Conservation (phyloP, 1,140 invertebrate genomes). For the Euura saliciscinereae region DNA sequence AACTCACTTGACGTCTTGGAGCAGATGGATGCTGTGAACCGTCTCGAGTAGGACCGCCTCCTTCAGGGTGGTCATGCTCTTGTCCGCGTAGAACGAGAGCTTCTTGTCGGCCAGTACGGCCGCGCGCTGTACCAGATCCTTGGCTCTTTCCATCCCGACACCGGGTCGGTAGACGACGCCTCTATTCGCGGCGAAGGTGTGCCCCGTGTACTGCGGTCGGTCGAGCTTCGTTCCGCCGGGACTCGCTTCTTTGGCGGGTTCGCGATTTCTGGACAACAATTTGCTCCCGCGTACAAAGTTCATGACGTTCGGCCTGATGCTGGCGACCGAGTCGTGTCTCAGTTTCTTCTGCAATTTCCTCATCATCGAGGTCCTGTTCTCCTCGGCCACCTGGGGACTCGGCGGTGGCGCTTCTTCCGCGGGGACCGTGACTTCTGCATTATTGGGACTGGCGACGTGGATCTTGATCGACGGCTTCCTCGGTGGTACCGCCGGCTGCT, state of each 20-base stretch:
- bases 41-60: conserved; percentile 64
- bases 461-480: conserved; percentile 32
- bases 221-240: conserved; percentile 36
- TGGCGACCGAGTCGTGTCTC: conserved; percentile 39
- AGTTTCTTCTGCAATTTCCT: conserved; percentile 46
- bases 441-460: conserved; percentile 14
- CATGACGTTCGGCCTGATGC: conserved; percentile 47
- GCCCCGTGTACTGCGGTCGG: conserved; percentile 36
- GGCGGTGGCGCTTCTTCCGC: conserved; percentile 14
- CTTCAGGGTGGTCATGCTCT: conserved; percentile 61
- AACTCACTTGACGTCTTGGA: conserved; percentile 66
- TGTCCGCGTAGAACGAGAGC: conserved; percentile 61
- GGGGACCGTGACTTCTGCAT: conserved; percentile 22
- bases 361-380: conserved; percentile 39
- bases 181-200: conserved; percentile 36
- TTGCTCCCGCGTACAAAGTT: conserved; percentile 47
- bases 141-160: conserved; percentile 60
- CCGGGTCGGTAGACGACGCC: conserved; percentile 54
- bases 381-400: conserved; percentile 26
- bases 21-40: conserved; percentile 67
- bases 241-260: conserved; percentile 28
- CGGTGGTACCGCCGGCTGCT: conserved; percentile 51
- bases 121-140: conserved; percentile 61
- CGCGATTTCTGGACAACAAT: conserved; percentile 41
- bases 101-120: conserved; percentile 61